These are phyloP conservation scores for Procavia capensis DNA, from an alignment of 2,113 vertebrate genomes.

Conservation along the genomic window DNA sequence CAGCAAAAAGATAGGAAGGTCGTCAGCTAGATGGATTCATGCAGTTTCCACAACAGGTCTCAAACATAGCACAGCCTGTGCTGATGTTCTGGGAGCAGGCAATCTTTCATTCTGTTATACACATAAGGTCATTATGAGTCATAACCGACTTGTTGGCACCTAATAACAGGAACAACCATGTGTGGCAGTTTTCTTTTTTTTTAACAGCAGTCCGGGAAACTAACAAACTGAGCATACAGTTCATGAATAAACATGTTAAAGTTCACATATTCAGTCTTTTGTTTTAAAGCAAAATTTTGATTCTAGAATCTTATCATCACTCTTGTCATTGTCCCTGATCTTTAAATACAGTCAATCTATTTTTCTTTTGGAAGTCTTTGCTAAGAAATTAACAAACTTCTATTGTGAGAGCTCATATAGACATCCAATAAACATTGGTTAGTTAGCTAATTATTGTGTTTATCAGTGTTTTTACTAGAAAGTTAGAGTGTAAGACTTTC, in stretches of 20 bases:
- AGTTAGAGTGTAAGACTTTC: background rate
- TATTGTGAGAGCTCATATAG: background rate
- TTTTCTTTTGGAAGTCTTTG: background rate
- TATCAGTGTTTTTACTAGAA: background rate
- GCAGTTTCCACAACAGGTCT: no score
- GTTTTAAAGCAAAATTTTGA: background rate
- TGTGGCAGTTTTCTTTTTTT: no score
- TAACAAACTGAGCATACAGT: background rate
- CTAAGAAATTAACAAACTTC: background rate
- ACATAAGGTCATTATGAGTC: no score
- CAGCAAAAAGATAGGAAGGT: no score
- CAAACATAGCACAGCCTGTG: no score
- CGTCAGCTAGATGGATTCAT: no score
- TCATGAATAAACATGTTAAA: background rate
- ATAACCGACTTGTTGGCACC: no score
- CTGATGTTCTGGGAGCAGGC: no score
- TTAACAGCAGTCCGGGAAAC: no score
- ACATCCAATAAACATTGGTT: background rate
- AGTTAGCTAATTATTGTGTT: background rate
- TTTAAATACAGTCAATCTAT: background rate
- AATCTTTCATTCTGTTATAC: no score
- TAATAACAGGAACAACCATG: no score
- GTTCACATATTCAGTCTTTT: background rate
- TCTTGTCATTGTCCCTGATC: background rate
- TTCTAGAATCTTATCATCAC: background rate